Percentiles rank a stretch among this genome's conserved stretches.
Conservation (phyloP, 2,888 invertebrate genomes). For the Zaprionus lineosus region DNA sequence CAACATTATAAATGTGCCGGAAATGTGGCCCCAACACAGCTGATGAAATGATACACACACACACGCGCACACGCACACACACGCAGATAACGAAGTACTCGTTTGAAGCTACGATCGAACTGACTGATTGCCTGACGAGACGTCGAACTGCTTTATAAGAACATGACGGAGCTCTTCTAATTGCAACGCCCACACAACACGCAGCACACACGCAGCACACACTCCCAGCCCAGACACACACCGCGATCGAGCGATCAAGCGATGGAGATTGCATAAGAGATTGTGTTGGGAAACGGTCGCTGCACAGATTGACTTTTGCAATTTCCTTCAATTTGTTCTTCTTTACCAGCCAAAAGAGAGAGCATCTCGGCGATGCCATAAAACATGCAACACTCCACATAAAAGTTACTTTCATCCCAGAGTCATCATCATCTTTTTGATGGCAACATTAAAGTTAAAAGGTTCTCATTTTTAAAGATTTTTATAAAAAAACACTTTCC, state of each 20-base stretch:
- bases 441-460: too few relatives aligned
- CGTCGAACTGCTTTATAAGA: slow-evolving; percentile 45
- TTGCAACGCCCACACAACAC: slow-evolving; percentile 74
- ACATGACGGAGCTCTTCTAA: slow-evolving; percentile 64
- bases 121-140: slow-evolving; percentile 68
- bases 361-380: background rate
- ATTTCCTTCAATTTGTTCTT: slow-evolving; percentile 62
- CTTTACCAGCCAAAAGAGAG: background rate
- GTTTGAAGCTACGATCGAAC: slow-evolving; percentile 50
- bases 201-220: slow-evolving; percentile 23
- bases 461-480: too few relatives aligned
- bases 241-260: slow-evolving; percentile 44
- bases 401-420: background rate
- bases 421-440: too few relatives aligned
- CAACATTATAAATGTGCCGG: slow-evolving; percentile 50
- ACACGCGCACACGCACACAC: background rate
- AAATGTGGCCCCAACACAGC: slow-evolving; percentile 51
- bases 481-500: too few relatives aligned
- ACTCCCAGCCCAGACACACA: slow-evolving; percentile 30
- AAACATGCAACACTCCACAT: slow-evolving; percentile 11
- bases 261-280: slow-evolving; percentile 67
- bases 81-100: background rate
- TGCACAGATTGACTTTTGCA: slow-evolving; percentile 70
- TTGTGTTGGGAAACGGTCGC: slow-evolving; percentile 48
- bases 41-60: slow-evolving; percentile 35